phyloP scores from a whole-genome alignment of 2,888 invertebrate genomes.

The Encarsia formosa region DNA sequence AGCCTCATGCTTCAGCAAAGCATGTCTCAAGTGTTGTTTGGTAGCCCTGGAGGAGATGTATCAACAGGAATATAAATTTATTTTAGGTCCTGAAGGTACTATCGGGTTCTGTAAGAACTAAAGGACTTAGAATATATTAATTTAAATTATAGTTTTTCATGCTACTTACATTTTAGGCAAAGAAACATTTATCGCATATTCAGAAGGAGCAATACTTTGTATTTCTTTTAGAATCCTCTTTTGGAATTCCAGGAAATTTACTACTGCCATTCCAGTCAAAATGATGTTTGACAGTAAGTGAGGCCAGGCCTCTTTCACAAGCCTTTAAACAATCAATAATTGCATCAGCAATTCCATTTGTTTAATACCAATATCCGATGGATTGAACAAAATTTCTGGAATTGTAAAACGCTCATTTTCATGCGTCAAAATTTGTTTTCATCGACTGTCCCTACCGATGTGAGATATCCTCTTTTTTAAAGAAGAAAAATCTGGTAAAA shows the following conservation, averaged over 20 bases:
- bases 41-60: too few species aligned
- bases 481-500: constrained; percentile 92
- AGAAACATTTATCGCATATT: constrained; percentile 71
- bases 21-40: too few species aligned
- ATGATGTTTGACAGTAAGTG: constrained; percentile 79
- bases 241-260: constrained; percentile 77
- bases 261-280: constrained; percentile 77
- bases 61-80: too few species aligned
- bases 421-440: constrained; percentile 76
- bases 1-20: too few species aligned
- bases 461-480: constrained; percentile 75
- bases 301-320: constrained; percentile 71
- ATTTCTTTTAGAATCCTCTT: constrained; percentile 76
- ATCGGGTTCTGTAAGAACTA: too few species aligned
- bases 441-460: constrained; percentile 50
- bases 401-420: constrained; percentile 93
- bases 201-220: constrained; percentile 71
- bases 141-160: too few species aligned
- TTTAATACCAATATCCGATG: constrained; percentile 88
- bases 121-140: too few species aligned
- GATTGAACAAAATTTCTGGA: constrained; percentile 91
- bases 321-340: constrained; percentile 71
- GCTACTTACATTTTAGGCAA: constrained; percentile 64
- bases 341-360: constrained; percentile 87
- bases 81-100: too few species aligned